phyloP scores from a whole-genome alignment of 2,797 vertebrate genomes.

The Fistularia commersonii region DNA sequence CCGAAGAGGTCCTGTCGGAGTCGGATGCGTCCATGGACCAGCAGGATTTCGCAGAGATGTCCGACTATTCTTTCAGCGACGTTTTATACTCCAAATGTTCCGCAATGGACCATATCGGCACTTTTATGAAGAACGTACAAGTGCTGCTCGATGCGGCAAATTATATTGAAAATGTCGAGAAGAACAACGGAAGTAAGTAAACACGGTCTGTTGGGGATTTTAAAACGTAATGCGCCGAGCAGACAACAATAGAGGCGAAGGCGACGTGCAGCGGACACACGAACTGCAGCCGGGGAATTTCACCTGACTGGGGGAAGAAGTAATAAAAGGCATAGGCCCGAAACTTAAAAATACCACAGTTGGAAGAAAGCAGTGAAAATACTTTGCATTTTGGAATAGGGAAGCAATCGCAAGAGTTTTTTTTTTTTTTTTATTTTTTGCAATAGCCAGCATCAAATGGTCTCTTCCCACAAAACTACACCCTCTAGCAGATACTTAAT shows the following conservation, averaged over 20 bases:
- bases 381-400: background rate
- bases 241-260: constrained; percentile 76
- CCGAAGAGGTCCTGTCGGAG: constrained; percentile 72
- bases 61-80: constrained; percentile 83
- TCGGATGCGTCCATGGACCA: constrained; percentile 71
- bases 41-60: constrained; percentile 74
- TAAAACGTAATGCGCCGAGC: constrained; percentile 64
- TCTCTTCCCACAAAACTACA: constrained; percentile 21
- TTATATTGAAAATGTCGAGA: constrained; percentile 88
- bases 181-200: constrained; percentile 92
- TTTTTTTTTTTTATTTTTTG: constrained; percentile 2
- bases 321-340: background rate
- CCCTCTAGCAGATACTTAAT: too few species aligned
- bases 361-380: too few species aligned
- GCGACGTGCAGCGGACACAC: constrained; percentile 63
- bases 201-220: constrained; percentile 32
- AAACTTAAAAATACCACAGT: background rate
- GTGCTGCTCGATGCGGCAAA: constrained; percentile 88
- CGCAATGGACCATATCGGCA: constrained; percentile 85
- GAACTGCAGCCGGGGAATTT: constrained; percentile 9
- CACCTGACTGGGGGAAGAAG: background rate
- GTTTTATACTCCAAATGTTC: constrained; percentile 83
- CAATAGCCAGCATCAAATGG: constrained; percentile 34
- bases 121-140: constrained; percentile 92
- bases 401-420: constrained; percentile 18